Base-by-base conservation (phyloP, 1,140 invertebrate species). In the Drosophila nigrodunni region DNA sequence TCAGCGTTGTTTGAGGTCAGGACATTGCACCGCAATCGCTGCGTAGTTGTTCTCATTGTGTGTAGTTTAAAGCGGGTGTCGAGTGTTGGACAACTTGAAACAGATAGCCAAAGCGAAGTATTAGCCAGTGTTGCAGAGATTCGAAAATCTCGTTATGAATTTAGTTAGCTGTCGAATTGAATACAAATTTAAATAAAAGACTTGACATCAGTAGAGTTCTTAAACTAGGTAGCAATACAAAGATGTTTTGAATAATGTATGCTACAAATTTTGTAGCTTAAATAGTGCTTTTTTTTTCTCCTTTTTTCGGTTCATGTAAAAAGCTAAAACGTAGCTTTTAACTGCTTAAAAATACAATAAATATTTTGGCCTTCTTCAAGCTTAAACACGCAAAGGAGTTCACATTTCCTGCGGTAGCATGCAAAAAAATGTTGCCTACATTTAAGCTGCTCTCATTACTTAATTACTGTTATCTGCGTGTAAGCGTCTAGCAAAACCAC, bases 1-100 rank as follows among this genome's bases (percentile, higher is more conserved):
- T 77, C 86, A 87, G 58, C 76, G 71, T 44, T 77, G 57, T 59
- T 79, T 78, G 76, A 41, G 71, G 82, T 87, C 61, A 78, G 78
- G 72, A 79, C 79, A 79, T 82, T 88, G 80, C 78, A 77, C 83
- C 68, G 80, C 66, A 77, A 50, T 49, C 67, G 50, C 50, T 44
- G 60, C 66, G 57, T 73, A 71, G 49, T 4, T 21, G 11, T 9
- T 41, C 4, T 9, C 65, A 46, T 21, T n/a, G n/a, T 21, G 18
- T 37, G 55, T 47, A 30, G 15, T n/a, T 55, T 44, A 39, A 58
- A 54, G 15, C 46, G 7, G 39, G 44, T 39, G 18, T 52, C 3
- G 73, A 76, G 67, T 69, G 71, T 75, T 86, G 82, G 54, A 61
- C 50, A 54, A 15, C n/a, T 37, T 43, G n/a, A 64, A 54, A 70